Evolutionary conservation across 2,888 invertebrate genomes (phyloP).

Genomic region (Rhingia rostrata): DNA sequence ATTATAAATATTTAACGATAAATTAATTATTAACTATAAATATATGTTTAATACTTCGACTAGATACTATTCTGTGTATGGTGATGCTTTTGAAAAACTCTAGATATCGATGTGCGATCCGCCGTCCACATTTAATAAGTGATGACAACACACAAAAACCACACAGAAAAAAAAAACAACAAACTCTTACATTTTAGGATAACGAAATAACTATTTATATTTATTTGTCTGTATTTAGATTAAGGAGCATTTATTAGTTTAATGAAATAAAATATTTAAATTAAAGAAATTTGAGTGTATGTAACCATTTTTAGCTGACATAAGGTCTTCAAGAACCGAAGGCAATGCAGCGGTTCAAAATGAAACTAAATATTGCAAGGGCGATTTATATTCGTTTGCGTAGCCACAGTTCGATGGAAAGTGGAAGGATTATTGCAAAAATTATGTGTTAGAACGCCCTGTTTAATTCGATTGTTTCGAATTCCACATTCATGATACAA

Average conservation of each 20-base stretch:
- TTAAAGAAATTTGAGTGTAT: constrained; percentile 52
- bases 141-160: constrained; percentile 30
- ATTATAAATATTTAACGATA: constrained; percentile 59
- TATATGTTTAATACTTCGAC: constrained; percentile 35
- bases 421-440: no score
- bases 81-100: constrained; percentile 39
- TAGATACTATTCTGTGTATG: constrained; percentile 43
- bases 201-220: constrained; percentile 68
- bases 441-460: no score
- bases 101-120: constrained; percentile 4
- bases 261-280: constrained; percentile 77
- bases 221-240: constrained; percentile 79
- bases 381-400: no score
- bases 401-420: no score
- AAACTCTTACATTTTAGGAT: constrained; percentile 42
- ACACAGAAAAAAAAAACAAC: constrained; percentile 18
- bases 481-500: no score
- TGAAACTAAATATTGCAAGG: background rate
- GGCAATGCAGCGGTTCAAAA: background rate
- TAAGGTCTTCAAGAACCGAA: background rate
- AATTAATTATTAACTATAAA: constrained; percentile 39
- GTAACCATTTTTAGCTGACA: background rate
- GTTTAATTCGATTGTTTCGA: no score
- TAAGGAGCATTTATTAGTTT: constrained; percentile 83
- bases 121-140: constrained; percentile 7